Evolutionary conservation across 2,888 invertebrate species (phyloP), one percentile per base, ranked within the genome.

Genomic region (Noctua janthina): DNA sequence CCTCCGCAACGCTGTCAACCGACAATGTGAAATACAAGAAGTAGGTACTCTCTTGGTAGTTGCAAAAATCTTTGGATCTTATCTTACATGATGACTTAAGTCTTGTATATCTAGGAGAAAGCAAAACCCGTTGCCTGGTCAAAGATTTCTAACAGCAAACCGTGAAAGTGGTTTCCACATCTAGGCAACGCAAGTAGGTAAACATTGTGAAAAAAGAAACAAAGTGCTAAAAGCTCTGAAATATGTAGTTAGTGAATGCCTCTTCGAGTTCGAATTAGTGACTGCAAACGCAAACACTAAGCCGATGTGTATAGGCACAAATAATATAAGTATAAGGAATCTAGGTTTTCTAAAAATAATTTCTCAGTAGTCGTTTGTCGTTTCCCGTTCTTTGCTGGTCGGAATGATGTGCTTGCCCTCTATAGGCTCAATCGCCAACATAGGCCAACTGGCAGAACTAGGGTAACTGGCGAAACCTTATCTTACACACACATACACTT

Each of bases 91-190:
- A 56, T 56, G 20, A 43, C 46, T 54, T 3, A 79, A 35, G 20
- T 39, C 13, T 29, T 23, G 15, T 51, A 11, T 51, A 5, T 79
- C 43, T 46, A 20, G n/a, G 35, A 73, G 81, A 64, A 78, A 83
- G 84, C 39, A 64, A 68, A 54, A 72, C 68, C 54, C n/a, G 54
- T 78, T 56, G 46, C 17, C 13, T 20, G 3, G 15, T 20, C 29
- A n/a, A 56, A 64, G 13, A 82, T 70, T 76, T 70, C 81, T 51
- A 56, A 82, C 76, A 73, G 51, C n/a, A 43, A 51, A 7, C 29
- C 1, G 81, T 69, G 46, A 74, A 81, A 69, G 74, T 79, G 13
- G 49, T 62, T 15, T 62, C 23, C 39, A 15, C 35, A 64, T 49
- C 20, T 29, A 49, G n/a, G 43, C 23, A 35, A 62, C 23, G 10